A percentile compares a stretch with the other conserved stretches of the same genome.
These are phyloP conservation scores for Plectus sambesii DNA, from an alignment of 1,140 invertebrate species.

Conservation along the genomic window DNA sequence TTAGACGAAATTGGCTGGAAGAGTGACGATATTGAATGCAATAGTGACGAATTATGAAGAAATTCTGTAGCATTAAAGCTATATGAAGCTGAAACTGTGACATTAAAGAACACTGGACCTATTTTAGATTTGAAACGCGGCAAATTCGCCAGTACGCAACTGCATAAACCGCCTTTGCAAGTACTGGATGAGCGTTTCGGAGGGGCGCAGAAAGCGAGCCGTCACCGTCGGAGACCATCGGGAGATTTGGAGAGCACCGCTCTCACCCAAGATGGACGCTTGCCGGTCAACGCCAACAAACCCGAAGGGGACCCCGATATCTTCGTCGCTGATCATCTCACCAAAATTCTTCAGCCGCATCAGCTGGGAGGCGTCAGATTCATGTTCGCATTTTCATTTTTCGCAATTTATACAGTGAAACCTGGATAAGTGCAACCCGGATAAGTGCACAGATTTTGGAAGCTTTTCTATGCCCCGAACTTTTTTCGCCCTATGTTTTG, in stretches of 20 bases:
- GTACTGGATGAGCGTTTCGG: constrained; percentile 2
- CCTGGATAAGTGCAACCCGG: too few species aligned
- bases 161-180: background rate
- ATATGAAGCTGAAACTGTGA: background rate
- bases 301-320: constrained; percentile 80
- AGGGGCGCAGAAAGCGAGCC: constrained; percentile 3
- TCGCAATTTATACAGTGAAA: constrained; percentile 3
- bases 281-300: constrained; percentile 90
- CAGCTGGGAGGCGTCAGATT: constrained; percentile 35
- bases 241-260: constrained; percentile 26
- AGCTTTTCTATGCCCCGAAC: background rate
- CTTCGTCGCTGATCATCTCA: constrained; percentile 81
- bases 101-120: background rate
- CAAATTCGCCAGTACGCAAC: constrained; percentile 3
- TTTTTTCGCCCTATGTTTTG: constrained; percentile 15
- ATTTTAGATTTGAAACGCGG: constrained; percentile 3
- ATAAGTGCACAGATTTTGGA: too few species aligned
- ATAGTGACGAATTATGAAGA: constrained; percentile 6
- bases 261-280: constrained; percentile 62
- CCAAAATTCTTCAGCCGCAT: constrained; percentile 85
- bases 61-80: constrained; percentile 9
- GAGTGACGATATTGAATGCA: constrained; percentile 13
- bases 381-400: constrained; percentile 25
- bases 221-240: background rate
- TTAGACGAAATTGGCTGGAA: too few species aligned